Percentiles rank a stretch among this genome's conserved stretches.
phyloP scores from a whole-genome alignment of 2,797 vertebrate genomes.

The Neostethus bicornis region DNA sequence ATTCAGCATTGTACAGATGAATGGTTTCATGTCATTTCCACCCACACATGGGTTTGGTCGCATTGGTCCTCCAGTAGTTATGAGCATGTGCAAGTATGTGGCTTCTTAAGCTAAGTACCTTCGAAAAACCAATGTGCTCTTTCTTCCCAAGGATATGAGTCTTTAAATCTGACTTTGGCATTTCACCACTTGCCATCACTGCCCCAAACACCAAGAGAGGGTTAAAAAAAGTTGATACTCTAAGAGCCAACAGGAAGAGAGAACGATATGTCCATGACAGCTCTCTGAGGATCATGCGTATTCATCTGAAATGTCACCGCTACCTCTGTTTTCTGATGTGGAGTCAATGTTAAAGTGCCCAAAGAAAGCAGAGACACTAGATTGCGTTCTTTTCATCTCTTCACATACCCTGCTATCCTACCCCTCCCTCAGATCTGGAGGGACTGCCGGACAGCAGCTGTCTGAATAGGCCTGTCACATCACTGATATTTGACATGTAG shows the following conservation, averaged over 20 bases:
- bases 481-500: conserved; percentile 48
- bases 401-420: too few relatives aligned
- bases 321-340: conserved; percentile 39
- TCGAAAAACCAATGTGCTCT: conserved; percentile 48
- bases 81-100: conserved; percentile 19
- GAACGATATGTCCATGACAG: conserved; percentile 3
- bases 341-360: conserved; percentile 32
- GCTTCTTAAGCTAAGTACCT: conserved; percentile 26
- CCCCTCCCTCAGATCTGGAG: conserved; percentile 4
- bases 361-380: conserved; percentile 33
- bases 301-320: conserved; percentile 49
- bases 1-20: background rate
- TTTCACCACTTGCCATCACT: too few relatives aligned
- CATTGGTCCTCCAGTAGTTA: conserved; percentile 20
- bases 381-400: conserved; percentile 35
- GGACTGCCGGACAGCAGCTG: conserved; percentile 36
- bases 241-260: conserved; percentile 6
- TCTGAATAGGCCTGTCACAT: conserved; percentile 46
- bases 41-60: conserved; percentile 24
- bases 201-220: conserved; percentile 15
- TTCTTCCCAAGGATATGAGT: conserved; percentile 23
- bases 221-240: background rate
- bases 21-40: conserved; percentile 10
- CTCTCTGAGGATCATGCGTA: conserved; percentile 32
- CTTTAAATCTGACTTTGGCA: conserved; percentile 21